Evolutionary conservation across 1,140 invertebrate species (phyloP).

Genomic region (Trichonephila clavipes): DNA sequence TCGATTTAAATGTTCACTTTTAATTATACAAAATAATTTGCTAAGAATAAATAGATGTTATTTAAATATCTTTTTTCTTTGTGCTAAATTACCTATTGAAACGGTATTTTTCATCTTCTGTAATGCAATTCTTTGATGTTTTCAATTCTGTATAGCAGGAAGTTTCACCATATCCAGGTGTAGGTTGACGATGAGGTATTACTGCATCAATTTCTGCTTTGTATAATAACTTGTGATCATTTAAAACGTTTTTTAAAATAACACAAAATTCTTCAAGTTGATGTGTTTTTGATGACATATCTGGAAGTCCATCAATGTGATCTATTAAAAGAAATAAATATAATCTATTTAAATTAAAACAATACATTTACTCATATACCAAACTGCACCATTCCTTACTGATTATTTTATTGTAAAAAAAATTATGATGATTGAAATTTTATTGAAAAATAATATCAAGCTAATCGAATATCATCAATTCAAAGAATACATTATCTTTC

Average conservation of each 20-base stretch:
- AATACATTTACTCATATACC: neutral
- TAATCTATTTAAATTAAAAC: constrained; percentile 8
- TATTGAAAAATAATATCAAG: too few relatives aligned
- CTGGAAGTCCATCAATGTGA: constrained; percentile 79
- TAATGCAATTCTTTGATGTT: constrained; percentile 83
- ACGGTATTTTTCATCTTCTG: constrained; percentile 57
- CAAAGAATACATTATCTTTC: too few relatives aligned
- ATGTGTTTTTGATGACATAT: constrained; percentile 83
- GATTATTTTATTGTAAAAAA: neutral
- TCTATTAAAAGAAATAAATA: constrained; percentile 78
- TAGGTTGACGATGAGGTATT: constrained; percentile 79
- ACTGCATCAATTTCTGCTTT: constrained; percentile 86
- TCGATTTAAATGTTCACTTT: too few relatives aligned
- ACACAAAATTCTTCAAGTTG: constrained; percentile 85
- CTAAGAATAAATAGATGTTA: too few relatives aligned
- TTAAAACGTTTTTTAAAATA: constrained; percentile 83
- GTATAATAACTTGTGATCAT: constrained; percentile 83
- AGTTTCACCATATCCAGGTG: constrained; percentile 65
- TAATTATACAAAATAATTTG: too few relatives aligned
- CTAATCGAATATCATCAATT: too few relatives aligned
- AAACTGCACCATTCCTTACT: neutral
- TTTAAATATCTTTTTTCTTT: neutral
- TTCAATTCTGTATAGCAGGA: constrained; percentile 84
- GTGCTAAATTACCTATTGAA: constrained; percentile 36
- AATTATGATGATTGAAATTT: too few relatives aligned